A percentile compares a stretch with the other conserved stretches of the same genome.
These are phyloP conservation scores for Drosophila testacea DNA, from an alignment of 2,888 invertebrate species.

Conservation along the genomic window DNA sequence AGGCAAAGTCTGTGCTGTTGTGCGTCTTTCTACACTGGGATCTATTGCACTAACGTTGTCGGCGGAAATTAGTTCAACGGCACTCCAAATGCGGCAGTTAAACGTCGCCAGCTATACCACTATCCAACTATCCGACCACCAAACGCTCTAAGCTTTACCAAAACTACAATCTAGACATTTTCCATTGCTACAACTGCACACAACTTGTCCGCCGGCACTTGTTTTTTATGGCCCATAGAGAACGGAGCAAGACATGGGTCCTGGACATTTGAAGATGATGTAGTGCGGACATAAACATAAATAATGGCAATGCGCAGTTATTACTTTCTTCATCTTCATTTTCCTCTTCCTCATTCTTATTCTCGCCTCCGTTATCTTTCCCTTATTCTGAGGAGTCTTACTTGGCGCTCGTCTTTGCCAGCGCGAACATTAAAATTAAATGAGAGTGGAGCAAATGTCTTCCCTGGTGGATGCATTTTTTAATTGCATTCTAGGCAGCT, in stretches of 20 bases:
- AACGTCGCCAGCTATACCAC: conserved; percentile 45
- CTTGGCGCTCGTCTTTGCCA: conserved; percentile 30
- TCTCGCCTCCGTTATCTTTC: neutral
- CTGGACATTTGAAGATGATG: conserved; percentile 77
- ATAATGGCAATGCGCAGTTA: conserved; percentile 80
- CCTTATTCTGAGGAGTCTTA: conserved; percentile 13
- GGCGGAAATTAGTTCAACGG: conserved; percentile 76
- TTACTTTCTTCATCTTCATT: conserved; percentile 63
- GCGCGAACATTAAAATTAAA: conserved; percentile 72
- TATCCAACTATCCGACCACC: neutral
- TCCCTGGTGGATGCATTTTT: conserved; percentile 44
- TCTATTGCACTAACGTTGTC: conserved; percentile 38
- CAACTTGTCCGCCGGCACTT: conserved; percentile 69
- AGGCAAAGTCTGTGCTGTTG: conserved; percentile 19
- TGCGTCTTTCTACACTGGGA: conserved; percentile 41
- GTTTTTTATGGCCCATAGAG: conserved; percentile 69
- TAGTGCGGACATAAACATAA: conserved; percentile 81
- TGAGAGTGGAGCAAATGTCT: conserved; percentile 44
- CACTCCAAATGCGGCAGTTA: conserved; percentile 72
- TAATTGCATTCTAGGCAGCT: conserved; percentile 74
- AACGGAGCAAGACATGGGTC: conserved; percentile 23
- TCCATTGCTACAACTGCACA: conserved; percentile 38
- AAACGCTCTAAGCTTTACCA: conserved; percentile 2
- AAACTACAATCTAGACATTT: conserved; percentile 41
- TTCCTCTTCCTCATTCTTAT: conserved; percentile 7